phyloP scores from a whole-genome alignment of 2,797 vertebrate species.

The Adrianichthys oophorus region DNA sequence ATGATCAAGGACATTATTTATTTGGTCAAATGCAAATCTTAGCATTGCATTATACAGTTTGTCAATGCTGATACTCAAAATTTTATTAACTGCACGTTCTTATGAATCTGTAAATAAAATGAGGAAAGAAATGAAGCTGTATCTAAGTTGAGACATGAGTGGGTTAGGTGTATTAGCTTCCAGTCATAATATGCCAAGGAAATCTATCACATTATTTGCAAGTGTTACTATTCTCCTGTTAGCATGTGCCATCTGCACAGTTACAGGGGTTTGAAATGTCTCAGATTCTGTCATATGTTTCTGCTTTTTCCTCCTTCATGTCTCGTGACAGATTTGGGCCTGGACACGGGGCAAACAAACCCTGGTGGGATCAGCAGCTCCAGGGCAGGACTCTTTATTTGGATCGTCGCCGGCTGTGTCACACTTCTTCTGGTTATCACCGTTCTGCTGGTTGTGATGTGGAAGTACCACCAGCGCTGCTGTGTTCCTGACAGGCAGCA shows the following conservation, averaged over 20 bases:
- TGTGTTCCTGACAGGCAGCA: conserved; percentile 83
- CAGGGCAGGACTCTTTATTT: conserved; percentile 87
- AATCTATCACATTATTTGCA: neutral
- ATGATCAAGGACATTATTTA: too few relatives aligned
- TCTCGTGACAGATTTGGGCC: conserved; percentile 41
- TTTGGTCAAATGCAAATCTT: too few relatives aligned
- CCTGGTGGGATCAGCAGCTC: conserved; percentile 72
- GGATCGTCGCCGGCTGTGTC: conserved; percentile 85
- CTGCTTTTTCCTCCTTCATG: conserved; percentile 23
- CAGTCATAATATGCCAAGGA: conserved; percentile 5
- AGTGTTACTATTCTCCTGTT: conserved; percentile 8
- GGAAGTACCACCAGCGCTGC: conserved; percentile 82
- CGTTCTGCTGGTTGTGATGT: conserved; percentile 82
- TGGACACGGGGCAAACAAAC: conserved; percentile 67
- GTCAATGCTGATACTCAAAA: too few relatives aligned
- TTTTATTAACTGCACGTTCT: too few relatives aligned
- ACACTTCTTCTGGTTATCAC: conserved; percentile 84
- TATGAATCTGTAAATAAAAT: neutral
- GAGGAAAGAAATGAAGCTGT: neutral
- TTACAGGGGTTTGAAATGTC: conserved; percentile 4
- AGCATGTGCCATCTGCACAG: conserved; percentile 11
- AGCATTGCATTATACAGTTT: too few relatives aligned
- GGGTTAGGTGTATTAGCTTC: conserved; percentile 4
- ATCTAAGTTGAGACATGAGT: conserved; percentile 1
- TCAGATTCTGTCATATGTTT: conserved; percentile 4